phyloP scores from a whole-genome alignment of 2,888 invertebrate species.

The Halocaridina rubra region DNA sequence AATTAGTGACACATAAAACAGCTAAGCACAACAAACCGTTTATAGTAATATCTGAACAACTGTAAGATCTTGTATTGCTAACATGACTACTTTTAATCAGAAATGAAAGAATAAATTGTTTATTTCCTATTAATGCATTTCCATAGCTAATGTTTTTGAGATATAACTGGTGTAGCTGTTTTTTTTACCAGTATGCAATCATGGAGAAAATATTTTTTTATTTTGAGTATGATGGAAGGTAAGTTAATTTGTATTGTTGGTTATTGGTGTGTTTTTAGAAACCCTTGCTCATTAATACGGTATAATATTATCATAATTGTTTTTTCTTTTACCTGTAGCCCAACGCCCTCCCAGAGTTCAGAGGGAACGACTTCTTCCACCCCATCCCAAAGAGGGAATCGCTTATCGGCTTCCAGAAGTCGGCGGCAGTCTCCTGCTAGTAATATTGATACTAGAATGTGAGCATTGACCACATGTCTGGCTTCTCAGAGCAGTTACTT shows the following conservation, averaged over 20 bases:
- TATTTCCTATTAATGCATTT: too few relatives aligned
- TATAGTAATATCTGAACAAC: too few relatives aligned
- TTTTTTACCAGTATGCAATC: too few relatives aligned
- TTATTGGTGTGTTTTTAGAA: not conserved
- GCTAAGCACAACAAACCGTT: too few relatives aligned
- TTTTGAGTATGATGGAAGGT: too few relatives aligned
- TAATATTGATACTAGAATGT: slow-evolving; percentile 26
- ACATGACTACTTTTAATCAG: too few relatives aligned
- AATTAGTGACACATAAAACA: too few relatives aligned
- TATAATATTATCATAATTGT: not conserved
- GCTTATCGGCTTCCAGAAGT: slow-evolving; percentile 42
- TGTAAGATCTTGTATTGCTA: too few relatives aligned
- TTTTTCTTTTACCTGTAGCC: slow-evolving; percentile 27
- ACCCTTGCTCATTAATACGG: not conserved
- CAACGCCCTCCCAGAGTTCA: slow-evolving; percentile 62
- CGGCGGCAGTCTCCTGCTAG: slow-evolving; percentile 57
- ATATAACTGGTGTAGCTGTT: not conserved
- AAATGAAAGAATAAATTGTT: too few relatives aligned
- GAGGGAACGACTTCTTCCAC: slow-evolving; percentile 62
- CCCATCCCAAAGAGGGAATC: slow-evolving; percentile 57
- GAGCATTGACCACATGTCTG: too few relatives aligned
- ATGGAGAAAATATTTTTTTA: too few relatives aligned
- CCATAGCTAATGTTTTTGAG: not conserved
- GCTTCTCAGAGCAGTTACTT: too few relatives aligned
- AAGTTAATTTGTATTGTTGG: not conserved